These are phyloP conservation scores for Drosophila pachea DNA, from an alignment of 1,140 invertebrate genomes.

Conservation along the genomic window DNA sequence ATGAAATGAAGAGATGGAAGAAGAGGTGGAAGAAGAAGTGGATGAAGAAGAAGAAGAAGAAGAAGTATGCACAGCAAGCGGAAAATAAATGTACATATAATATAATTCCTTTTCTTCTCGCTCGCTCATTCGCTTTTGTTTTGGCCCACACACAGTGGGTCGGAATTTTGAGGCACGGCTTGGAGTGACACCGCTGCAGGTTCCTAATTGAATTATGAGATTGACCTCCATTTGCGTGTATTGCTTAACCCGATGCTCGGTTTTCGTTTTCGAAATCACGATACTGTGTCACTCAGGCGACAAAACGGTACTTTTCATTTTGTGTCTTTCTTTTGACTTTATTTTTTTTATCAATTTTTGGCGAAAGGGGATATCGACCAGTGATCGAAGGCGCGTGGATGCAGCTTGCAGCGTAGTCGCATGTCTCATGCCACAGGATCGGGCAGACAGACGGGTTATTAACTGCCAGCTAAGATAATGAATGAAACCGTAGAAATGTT, in stretches of 20 bases:
- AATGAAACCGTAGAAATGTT: conserved; percentile 64
- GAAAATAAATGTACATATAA: conserved; percentile 29
- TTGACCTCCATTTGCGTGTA: conserved; percentile 63
- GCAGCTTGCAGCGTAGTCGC: conserved; percentile 20
- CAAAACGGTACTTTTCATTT: conserved; percentile 57
- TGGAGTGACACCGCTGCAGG: conserved; percentile 61
- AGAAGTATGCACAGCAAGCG: conserved; percentile 33
- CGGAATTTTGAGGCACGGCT: conserved; percentile 53
- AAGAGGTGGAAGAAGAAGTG: conserved; percentile 22
- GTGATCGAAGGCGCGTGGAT: background rate
- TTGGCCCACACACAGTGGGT: conserved; percentile 65
- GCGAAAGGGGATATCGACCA: background rate
- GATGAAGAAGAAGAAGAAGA: conserved; percentile 28
- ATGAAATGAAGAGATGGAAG: conserved; percentile 14
- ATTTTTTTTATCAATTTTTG: background rate
- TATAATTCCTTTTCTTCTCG: conserved; percentile 13
- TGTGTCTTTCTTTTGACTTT: background rate
- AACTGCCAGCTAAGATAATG: conserved; percentile 50
- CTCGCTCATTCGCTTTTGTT: conserved; percentile 6
- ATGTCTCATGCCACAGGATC: conserved; percentile 38
- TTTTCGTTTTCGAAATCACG: conserved; percentile 66
- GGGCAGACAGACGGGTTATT: background rate
- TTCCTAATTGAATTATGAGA: conserved; percentile 75
- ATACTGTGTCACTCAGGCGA: conserved; percentile 58
- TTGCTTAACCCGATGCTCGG: conserved; percentile 39